Evolutionary conservation across 2,888 invertebrate species (phyloP), one percentile per base, ranked within the genome.

Genomic region (Meghimatium bilineatum): DNA sequence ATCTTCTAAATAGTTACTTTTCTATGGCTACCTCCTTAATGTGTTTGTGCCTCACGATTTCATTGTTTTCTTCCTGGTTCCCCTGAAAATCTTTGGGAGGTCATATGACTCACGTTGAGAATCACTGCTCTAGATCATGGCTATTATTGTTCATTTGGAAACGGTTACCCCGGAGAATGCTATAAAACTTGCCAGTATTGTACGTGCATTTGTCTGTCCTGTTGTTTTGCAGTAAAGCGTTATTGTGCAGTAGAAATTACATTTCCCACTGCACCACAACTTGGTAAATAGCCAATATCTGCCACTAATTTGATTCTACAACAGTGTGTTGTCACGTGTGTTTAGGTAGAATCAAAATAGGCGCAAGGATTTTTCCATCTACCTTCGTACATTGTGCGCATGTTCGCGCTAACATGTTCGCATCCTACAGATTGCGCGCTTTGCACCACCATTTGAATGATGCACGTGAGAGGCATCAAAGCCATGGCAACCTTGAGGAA

Each of bases 401-500:
- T 72, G 72, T 44, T 12, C 12, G 38, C 20, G n/a, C 72, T 8
- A 36, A 44, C 38, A 49, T n/a, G 29, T 10, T 72, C 20, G 38
- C 23, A 32, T 66, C 66, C n/a, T 44, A 44, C 72, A 72, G 44
- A 44, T 72, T 44, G 44, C 29, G 14, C 72, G 72, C 14, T 72
- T 72, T n/a, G 44, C 38, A 72, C n/a, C 49, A 12, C 44, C n/a
- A 44, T 6, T 49, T 72, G 44, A 72, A 72, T 72, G 44, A 14
- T 49, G 72, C 72, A 44, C 72, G 49, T 44, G 72, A 44, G 72
- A 72, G 34, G 44, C 72, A 72, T 72, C 44, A 72, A 72, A 72
- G 44, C 26, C 26, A n/a, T n/a, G 44, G 44, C n/a, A 72, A 72
- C 72, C 72, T 72, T 72, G 72, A 72, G 72, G 44, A 72, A 72